Evolutionary conservation across 2,113 vertebrate species (phyloP), one percentile per base, ranked within the genome.

Genomic region (Callorhinus ursinus): DNA sequence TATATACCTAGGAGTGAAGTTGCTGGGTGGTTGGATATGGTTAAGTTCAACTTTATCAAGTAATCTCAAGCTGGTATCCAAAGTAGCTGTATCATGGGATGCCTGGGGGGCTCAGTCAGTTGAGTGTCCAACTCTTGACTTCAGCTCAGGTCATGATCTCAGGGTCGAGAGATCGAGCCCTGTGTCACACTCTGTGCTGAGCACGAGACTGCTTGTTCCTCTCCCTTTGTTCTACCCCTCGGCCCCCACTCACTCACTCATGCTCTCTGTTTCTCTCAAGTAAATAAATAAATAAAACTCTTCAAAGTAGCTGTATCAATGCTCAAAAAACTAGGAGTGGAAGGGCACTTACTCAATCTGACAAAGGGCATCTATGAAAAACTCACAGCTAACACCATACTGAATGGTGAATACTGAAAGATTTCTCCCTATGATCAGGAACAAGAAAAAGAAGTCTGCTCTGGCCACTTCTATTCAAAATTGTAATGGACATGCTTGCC

Each of bases 41-140:
- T 61, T n/a, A 71, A 80, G 28, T 88, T 96, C n/a, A 92, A 74
- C 21, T 92, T 80, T 74, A 82, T 55, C 53, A 74, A 88, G 28
- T 72, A 81, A 81, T 53, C 7, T 80, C 53, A 87, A 87, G 65
- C 42, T 63, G 6, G 51, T 71, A 69, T 61, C 28, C 19, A 71
- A 63, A 87, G 21, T 63, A 46, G 42, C 63, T 87, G 2, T 46
- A 81, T n/a, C 82, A 88, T n/a, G 31, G 65, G 14, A n/a, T 7
- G 3, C 65, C 31, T 67, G 31, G 15, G 65, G n/a, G 31, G 31
- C 31, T 67, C 31, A 67, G 31, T 18, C 31, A 67, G 31, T 67
- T 67, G 16, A 67, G 65, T 3, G 3, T n/a, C 65, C 31, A 31
- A 31, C 63, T 65, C 28, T 31, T 65, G 28, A 31, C 31, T 65